Conservation (phyloP, 2,113 vertebrate genomes). For the Anolis sagrei region DNA sequence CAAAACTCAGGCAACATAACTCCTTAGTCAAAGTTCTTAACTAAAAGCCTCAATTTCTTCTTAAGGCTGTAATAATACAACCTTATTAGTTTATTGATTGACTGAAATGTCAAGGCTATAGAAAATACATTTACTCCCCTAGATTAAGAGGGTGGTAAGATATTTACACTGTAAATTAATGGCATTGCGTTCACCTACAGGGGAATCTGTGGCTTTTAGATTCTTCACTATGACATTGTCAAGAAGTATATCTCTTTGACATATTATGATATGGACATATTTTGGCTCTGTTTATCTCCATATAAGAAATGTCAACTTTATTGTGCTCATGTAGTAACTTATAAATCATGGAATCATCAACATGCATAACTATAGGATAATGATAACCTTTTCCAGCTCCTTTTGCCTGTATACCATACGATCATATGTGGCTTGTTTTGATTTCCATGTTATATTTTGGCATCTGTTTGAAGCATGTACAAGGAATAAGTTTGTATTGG, state of each 20-base stretch:
- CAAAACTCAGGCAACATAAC: conserved; percentile 2
- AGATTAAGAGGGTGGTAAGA: neutral
- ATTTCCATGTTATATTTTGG: neutral
- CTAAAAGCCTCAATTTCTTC: conserved; percentile 2
- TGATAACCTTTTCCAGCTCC: neutral
- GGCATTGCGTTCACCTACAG: neutral
- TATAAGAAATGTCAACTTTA: neutral
- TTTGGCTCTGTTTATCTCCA: neutral
- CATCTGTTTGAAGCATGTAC: neutral
- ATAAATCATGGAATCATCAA: no score
- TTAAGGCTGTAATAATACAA: conserved; percentile 10
- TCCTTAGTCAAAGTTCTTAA: neutral
- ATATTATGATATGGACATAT: neutral
- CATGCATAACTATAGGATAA: no score
- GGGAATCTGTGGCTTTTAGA: neutral
- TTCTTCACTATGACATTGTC: neutral
- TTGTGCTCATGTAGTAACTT: neutral
- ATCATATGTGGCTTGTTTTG: neutral
- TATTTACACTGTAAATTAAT: conserved; percentile 13
- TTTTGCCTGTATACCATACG: neutral
- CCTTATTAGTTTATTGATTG: neutral
- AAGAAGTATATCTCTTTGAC: neutral
- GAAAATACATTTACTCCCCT: neutral
- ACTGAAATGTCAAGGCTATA: neutral
- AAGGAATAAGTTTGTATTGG: neutral